Base-by-base conservation (phyloP, 2,888 invertebrate genomes). In the Digitonthophagus gazella region DNA sequence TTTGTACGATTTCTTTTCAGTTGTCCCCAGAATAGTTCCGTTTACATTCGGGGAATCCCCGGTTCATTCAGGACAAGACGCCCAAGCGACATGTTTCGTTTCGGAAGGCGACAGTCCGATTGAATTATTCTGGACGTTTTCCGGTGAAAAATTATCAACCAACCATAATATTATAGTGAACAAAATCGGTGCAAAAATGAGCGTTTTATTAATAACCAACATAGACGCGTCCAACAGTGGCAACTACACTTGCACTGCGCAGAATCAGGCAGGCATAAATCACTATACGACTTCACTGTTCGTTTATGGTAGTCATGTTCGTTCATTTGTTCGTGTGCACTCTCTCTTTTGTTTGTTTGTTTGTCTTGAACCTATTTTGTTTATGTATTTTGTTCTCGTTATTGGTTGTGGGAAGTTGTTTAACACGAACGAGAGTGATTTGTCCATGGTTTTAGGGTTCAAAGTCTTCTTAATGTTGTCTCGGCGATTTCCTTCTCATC, bases 11-110 rank as follows among this genome's bases (percentile, higher is more conserved):
- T 61, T 69, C 66, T 28, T 88, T 90, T 83, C 89, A 93, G 93
- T 93, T 84, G 81, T 89, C 79, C 93, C 93, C 81, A 90, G 89
- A 83, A 92, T 93, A 84, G 90, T 87, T 83, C 92, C 93, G 78
- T 93, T 93, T 84, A 88, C 88, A 82, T 93, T 93, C 83, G 92
- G 92, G 73, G 86, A 89, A 81, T 87, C 88, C 75, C 91, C 92
- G 77, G 88, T 92, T 76, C 90, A 89, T 83, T 90, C 90, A 79
- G 93, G 92, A 74, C 92, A 93, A 82, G 90, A 92, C 72, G 91
- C 90, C 76, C 93, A 93, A 83, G 87, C 91, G 75, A 89, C 87
- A 80, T 86, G 90, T 84, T 85, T 88, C 85, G 85, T 89, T 70
- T 85, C 85, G 56, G 84, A 86, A 76, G 91, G 90, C 70, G 87